Evolutionary conservation across 2,113 vertebrate species (phyloP).

Genomic region (Nipponia nippon): DNA sequence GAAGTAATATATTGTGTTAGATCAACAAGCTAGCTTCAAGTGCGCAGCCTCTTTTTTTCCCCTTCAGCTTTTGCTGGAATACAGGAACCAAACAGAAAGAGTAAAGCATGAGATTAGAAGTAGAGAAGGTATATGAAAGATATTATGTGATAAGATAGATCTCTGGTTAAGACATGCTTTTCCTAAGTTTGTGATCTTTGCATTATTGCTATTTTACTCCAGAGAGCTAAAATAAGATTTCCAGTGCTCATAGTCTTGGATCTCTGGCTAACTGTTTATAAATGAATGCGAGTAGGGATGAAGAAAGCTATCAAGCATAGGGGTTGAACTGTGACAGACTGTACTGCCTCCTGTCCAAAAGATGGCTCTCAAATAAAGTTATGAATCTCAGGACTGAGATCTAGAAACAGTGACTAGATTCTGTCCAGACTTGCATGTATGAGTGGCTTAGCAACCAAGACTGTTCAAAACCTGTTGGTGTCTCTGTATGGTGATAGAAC

Average conservation of each 20-base stretch:
- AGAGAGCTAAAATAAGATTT: not conserved
- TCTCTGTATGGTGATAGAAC: not conserved
- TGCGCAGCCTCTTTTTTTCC: not conserved
- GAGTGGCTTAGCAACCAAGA: not conserved
- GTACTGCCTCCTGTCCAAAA: not conserved
- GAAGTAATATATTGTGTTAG: not conserved
- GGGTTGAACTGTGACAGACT: not conserved
- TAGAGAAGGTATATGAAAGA: not conserved
- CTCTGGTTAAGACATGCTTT: not conserved
- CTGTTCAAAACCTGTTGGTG: not conserved
- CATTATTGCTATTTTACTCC: not conserved
- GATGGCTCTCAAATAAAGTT: not conserved
- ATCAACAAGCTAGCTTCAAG: not conserved
- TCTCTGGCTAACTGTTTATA: not conserved
- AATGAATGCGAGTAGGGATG: not conserved
- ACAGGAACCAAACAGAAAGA: not conserved
- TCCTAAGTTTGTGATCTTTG: not conserved
- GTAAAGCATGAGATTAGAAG: not conserved
- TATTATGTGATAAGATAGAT: not conserved
- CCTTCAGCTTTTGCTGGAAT: not conserved
- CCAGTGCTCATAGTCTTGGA: not conserved
- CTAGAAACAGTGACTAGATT: not conserved
- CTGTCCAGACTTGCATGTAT: not conserved
- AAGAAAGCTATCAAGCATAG: not conserved
- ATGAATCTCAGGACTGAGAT: not conserved